Conservation (phyloP, 2,888 invertebrate genomes). For the Callimorpha dominula region DNA sequence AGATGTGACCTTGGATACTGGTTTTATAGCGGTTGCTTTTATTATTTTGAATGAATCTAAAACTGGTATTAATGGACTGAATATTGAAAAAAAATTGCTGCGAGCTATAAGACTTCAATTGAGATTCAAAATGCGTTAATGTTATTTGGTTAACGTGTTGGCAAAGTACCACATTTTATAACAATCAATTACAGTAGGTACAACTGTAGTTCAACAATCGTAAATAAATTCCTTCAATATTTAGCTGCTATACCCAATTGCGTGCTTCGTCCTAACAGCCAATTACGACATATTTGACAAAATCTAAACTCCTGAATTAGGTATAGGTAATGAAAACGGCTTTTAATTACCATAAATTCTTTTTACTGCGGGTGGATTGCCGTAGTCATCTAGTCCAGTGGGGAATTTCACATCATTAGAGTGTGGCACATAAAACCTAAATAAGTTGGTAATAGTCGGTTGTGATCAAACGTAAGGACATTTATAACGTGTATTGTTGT, state of each 20-base stretch:
- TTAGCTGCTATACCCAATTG: background rate
- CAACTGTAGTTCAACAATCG: background rate
- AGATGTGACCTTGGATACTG: conserved; percentile 2
- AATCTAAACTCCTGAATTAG: background rate
- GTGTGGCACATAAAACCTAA: background rate
- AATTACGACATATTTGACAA: conserved; percentile 9
- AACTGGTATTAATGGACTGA: background rate
- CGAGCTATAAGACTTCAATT: background rate
- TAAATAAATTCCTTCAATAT: background rate
- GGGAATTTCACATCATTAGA: background rate
- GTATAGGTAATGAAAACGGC: background rate
- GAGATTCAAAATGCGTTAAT: background rate
- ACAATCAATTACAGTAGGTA: background rate
- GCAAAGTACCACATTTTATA: background rate
- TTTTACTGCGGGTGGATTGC: background rate
- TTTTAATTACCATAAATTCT: background rate
- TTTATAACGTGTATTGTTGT: background rate
- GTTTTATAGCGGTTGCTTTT: background rate
- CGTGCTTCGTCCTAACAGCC: background rate
- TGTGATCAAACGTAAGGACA: background rate
- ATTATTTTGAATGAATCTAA: background rate
- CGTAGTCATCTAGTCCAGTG: background rate
- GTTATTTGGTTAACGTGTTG: background rate
- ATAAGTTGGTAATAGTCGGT: no score
- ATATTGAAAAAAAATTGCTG: background rate